Evolutionary conservation across 1,140 invertebrate species (phyloP), one percentile per base, ranked within the genome.

Genomic region (Lordiphosa collinella): DNA sequence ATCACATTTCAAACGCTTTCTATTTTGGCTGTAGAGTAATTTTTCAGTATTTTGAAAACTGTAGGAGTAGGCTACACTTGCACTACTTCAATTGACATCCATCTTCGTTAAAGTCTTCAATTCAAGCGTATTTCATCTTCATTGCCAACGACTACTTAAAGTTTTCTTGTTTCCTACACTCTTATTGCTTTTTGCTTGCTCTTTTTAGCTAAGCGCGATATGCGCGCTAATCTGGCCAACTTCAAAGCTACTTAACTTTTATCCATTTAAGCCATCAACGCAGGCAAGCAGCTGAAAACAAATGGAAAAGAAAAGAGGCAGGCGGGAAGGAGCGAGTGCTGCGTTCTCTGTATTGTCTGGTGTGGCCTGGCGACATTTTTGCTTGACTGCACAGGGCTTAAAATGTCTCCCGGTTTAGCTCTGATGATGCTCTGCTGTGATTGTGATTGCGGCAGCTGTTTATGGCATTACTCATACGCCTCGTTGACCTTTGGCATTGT

Each of bases 161-260:
- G 25, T 56, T 47, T 52, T 41, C 13, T 37, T 25, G 35, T 40
- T 63, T 43, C 56, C 55, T 68, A 55, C 49, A 72, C 53, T 61
- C 55, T 68, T 61, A 51, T 82, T 69, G 31, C 53, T 44, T 51
- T 62, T 47, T 37, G 32, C 25, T 69, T 25, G 55, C 31, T 36
- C 38, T 43, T 66, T 67, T 69, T 61, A 68, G 60, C 50, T 62
- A 49, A 57, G 47, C 50, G 76, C 67, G 78, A 84, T 84, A 76
- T 78, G 62, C 65, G 71, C 72, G 71, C 72, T 82, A 82, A 82
- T 82, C 76, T 82, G 59, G 63, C 67, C 76, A 84, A 82, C 76
- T 82, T 82, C 78, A 82, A 82, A 82, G 76, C 78, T 69, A 72
- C 76, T 82, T 82, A 82, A 84, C 78, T 82, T 71, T 80, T 80